Evolutionary conservation across 1,140 invertebrate species (phyloP).

Genomic region (Galleria mellonella): DNA sequence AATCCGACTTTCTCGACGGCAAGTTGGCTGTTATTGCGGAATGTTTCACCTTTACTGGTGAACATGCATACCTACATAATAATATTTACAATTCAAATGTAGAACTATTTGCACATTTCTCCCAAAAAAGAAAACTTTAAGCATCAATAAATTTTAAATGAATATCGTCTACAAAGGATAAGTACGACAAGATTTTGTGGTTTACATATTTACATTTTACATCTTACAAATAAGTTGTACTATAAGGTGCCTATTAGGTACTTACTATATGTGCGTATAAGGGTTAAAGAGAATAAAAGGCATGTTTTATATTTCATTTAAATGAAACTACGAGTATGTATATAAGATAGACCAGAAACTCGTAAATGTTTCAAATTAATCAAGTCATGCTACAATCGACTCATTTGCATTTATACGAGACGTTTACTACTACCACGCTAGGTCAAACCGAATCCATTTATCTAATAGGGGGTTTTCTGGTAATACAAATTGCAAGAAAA

Average conservation of each 20-base stretch:
- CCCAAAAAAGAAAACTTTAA: constrained; percentile 64
- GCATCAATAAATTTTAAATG: constrained; percentile 63
- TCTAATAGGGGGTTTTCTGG: constrained; percentile 10
- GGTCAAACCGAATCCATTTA: constrained; percentile 28
- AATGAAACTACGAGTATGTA: constrained; percentile 10
- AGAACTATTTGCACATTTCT: constrained; percentile 61
- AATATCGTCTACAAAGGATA: constrained; percentile 54
- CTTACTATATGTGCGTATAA: too few species aligned
- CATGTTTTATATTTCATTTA: background rate
- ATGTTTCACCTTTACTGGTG: constrained; percentile 47
- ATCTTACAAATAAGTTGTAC: constrained; percentile 30
- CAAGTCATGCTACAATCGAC: constrained; percentile 35
- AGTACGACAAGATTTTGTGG: constrained; percentile 4
- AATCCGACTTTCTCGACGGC: background rate
- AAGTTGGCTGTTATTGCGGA: constrained; percentile 27
- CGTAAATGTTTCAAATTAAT: constrained; percentile 42
- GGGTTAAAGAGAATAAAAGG: constrained; percentile 7
- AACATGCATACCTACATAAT: constrained; percentile 45
- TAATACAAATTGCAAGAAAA: constrained; percentile 9
- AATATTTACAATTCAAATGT: constrained; percentile 69
- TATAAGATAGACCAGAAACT: constrained; percentile 7
- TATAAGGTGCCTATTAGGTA: too few species aligned
- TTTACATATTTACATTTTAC: too few species aligned
- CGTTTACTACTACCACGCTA: constrained; percentile 16
- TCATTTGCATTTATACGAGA: constrained; percentile 59